Evolutionary conservation across 2,113 vertebrate species (phyloP), one percentile per base, ranked within the genome.

Genomic region (Mesitornis unicolor): DNA sequence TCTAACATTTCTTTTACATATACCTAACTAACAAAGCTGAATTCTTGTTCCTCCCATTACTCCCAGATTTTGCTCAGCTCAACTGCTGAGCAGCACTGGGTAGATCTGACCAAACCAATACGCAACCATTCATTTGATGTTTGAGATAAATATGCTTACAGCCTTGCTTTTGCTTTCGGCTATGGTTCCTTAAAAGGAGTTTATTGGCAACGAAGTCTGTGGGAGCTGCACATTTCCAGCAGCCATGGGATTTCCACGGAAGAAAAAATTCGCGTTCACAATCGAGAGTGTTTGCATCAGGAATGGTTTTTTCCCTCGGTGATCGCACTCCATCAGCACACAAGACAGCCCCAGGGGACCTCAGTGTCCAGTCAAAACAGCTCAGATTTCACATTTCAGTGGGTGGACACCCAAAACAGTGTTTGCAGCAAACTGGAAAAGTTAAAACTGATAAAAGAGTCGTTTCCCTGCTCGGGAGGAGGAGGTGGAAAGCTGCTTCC

Each of bases 351-450:
- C 93, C 28, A 11, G 31, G 92, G 83, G 90, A 97, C 83, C 31
- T 60, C 79, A 0, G 48, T 38, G 73, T 84, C 88, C 95, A 94
- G 96, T 95, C 95, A 94, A 96, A 97, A 96, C 93, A 95, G 80
- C 88, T 95, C 88, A 6, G 10, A 53, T 93, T 93, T 93, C 90
- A 60, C 48, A 9, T 68, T 73, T 59, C 75, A 48, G 61, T 1
- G 69, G 45, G 40, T 81, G 83, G 65, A 94, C 92, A 93, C 76
- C 70, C 93, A 84, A 36, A 81, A 1, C 13, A 56, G 67, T 2
- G 0, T 5, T 61, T 38, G 21, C 54, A 93, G 51, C 38, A 26
- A 78, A 47, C 43, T 43, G 60, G 51, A 71, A 83, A 93, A 82
- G 16, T 25, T 53, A 54, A 70, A 4, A 5, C 29, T 77, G 73